Percentiles rank a stretch among this genome's conserved stretches.
phyloP scores from a whole-genome alignment of 2,113 vertebrate species.

The Cyanistes caeruleus region DNA sequence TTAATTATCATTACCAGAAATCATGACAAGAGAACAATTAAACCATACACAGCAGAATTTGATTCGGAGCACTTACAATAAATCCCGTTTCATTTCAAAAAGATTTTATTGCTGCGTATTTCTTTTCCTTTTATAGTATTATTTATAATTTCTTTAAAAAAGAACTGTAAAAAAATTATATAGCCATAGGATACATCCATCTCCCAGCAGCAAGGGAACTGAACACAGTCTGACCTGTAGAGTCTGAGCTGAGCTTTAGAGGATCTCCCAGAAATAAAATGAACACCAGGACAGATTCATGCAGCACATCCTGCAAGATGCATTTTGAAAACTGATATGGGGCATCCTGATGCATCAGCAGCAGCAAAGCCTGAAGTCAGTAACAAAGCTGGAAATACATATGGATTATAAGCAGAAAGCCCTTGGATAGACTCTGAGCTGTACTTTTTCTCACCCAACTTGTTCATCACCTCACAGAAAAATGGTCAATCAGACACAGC shows the following conservation, averaged over 20 bases:
- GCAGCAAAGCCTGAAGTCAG: neutral
- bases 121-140: neutral
- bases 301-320: neutral
- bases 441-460: neutral
- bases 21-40: neutral
- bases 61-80: neutral
- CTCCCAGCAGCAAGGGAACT: neutral
- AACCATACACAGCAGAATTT: neutral
- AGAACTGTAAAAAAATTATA: neutral
- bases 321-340: neutral
- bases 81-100: neutral
- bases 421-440: neutral
- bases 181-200: neutral
- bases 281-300: neutral
- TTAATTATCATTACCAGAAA: neutral
- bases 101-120: neutral
- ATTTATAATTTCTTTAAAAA: neutral
- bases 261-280: neutral
- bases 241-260: neutral
- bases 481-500: neutral
- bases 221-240: neutral
- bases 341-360: neutral
- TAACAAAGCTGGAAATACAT: neutral
- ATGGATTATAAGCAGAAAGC: neutral
- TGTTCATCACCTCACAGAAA: neutral